phyloP scores from a whole-genome alignment of 2,113 vertebrate genomes.

The Sclerurus mexicanus region DNA sequence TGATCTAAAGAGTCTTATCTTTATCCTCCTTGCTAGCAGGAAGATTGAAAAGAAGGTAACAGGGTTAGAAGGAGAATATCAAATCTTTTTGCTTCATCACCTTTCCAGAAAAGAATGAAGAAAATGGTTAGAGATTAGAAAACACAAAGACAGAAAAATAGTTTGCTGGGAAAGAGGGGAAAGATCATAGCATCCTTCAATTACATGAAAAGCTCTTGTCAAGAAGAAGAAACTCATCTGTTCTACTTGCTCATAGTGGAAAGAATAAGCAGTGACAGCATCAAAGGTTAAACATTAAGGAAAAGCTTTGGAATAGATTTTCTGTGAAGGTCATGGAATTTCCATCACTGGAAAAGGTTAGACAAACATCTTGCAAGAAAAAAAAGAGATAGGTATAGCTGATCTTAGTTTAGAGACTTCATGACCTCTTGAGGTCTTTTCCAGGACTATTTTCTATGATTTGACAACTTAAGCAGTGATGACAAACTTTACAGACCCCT shows the following conservation, averaged over 20 bases:
- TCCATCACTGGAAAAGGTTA: conserved; percentile 26
- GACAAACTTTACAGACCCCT: background rate
- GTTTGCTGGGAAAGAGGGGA: background rate
- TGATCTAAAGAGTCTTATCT: background rate
- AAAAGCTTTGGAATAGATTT: conserved; percentile 16
- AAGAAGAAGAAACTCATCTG: conserved; percentile 36
- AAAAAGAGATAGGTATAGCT: background rate
- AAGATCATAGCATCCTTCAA: conserved; percentile 27
- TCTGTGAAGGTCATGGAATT: conserved; percentile 24
- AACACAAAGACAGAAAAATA: conserved; percentile 24
- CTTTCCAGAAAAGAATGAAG: background rate
- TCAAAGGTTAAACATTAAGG: conserved; percentile 22
- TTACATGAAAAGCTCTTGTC: conserved; percentile 28
- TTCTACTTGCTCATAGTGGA: conserved; percentile 30
- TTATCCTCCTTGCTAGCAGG: background rate
- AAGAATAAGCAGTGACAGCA: conserved; percentile 41
- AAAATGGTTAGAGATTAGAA: conserved; percentile 10
- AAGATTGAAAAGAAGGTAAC: background rate
- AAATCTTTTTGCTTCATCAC: conserved; percentile 1
- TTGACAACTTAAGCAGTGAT: conserved; percentile 25
- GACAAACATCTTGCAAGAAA: conserved; percentile 4
- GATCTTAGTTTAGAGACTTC: background rate
- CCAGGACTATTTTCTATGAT: background rate
- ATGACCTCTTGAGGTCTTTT: conserved; percentile 1
- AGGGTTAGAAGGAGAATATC: background rate